Evolutionary conservation across 2,797 vertebrate genomes (phyloP), one percentile per base, ranked within the genome.

Genomic region (Macropodus opercularis): DNA sequence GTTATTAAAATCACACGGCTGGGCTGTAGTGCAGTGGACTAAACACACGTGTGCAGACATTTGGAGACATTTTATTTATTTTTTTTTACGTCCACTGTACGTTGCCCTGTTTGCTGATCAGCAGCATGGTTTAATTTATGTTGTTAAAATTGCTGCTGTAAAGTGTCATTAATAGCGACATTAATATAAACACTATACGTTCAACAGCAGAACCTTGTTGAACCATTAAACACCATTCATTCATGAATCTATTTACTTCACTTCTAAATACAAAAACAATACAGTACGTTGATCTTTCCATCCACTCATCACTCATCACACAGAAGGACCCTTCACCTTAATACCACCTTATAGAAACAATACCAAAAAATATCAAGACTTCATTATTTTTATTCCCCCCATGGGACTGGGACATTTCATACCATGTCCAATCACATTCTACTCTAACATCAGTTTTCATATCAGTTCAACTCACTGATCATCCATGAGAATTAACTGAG

Each of bases 331-430:
- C 59, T 2, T 10, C 23, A 10, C 46, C 14, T 32, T 38, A 43
- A 60, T 57, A n/a, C n/a, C 59, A 14, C 49, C 72, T n/a, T n/a
- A 50, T 2, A 35, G 65, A 24, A 51, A 60, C 55, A 55, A 39
- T 22, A 58, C 77, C 42, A 2, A 24, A 46, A 58, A 63, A 65
- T 64, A 44, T 23, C 23, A 56, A 71, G 53, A 71, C 38, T 50
- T 1, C 31, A 49, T 72, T 46, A 68, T 81, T 83, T 78, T 52
- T 51, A 72, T 69, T 73, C 49, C 24, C 21, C 47, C 19, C 42
- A 21, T 9, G 0, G 55, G 43, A 58, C 44, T 3, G 10, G 22
- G 40, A 55, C 75, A 69, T 79, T 72, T 85, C 65, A 65, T 21
- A 21, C 39, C 24, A 22, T 40, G 48, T 76, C 50, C 59, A 83